These are phyloP conservation scores for Bombus haemorrhoidalis DNA, from an alignment of 1,140 invertebrate species.

Conservation along the genomic window DNA sequence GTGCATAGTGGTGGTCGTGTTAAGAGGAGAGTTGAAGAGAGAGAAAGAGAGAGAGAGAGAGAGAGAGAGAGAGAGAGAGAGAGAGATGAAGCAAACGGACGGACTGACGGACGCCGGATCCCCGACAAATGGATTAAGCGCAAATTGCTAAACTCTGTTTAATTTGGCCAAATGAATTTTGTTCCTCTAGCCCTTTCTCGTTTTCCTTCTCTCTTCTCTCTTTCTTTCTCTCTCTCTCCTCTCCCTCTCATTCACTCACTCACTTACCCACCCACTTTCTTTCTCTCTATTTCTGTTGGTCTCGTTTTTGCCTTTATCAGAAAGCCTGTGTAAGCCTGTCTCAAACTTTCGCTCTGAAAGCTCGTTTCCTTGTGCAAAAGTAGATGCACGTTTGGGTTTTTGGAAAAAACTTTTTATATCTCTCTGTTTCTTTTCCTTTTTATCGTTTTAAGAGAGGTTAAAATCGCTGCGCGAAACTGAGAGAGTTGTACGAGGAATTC, in stretches of 20 bases:
- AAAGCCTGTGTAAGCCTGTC: not conserved
- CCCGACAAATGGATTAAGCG: slow-evolving; percentile 79
- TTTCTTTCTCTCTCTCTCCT: not conserved
- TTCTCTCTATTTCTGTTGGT: not conserved
- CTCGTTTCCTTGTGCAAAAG: not conserved
- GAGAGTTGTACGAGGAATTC: no score
- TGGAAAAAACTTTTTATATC: no score
- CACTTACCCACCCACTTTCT: not conserved
- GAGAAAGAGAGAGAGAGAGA: not conserved
- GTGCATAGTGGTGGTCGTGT: slow-evolving; percentile 27
- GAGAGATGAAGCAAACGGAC: slow-evolving; percentile 40
- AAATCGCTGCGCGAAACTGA: no score
- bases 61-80: not conserved
- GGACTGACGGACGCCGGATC: slow-evolving; percentile 70
- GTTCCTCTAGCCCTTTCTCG: slow-evolving; percentile 64
- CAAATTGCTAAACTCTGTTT: slow-evolving; percentile 80
- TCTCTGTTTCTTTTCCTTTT: no score
- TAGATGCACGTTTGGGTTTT: not conserved
- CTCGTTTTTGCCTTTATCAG: not conserved
- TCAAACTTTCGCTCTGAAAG: not conserved
- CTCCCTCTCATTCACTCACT: not conserved
- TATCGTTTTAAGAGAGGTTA: no score
- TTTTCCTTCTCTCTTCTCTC: not conserved
- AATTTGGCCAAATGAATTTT: slow-evolving; percentile 80
- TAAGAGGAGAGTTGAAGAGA: slow-evolving; percentile 4